phyloP scores from a whole-genome alignment of 1,140 invertebrate species.

The Andricus grossulariae region DNA sequence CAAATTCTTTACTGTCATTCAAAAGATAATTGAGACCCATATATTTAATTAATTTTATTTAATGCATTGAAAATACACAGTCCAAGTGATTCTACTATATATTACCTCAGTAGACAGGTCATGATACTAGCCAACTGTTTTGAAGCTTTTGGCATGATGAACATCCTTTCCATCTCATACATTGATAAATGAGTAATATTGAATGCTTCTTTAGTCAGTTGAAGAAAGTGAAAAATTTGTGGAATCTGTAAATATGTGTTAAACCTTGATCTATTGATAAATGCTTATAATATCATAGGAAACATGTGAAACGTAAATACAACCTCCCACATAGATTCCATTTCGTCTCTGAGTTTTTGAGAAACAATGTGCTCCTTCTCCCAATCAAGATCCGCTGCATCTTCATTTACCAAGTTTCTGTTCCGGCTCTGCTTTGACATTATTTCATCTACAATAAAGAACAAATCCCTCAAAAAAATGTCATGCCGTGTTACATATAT shows the following conservation, averaged over 20 bases:
- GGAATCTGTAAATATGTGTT: conserved; percentile 63
- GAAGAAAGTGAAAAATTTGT: conserved; percentile 79
- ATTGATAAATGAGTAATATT: conserved; percentile 76
- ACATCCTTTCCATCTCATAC: conserved; percentile 80
- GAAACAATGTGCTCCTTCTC: conserved; percentile 64
- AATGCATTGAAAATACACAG: too few relatives aligned
- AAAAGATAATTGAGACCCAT: too few relatives aligned
- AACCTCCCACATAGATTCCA: conserved; percentile 71
- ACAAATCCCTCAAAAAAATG: neutral
- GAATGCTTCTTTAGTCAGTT: conserved; percentile 74
- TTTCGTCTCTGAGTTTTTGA: conserved; percentile 57
- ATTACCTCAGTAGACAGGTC: conserved; percentile 77
- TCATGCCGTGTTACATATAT: too few relatives aligned
- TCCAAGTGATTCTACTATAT: neutral
- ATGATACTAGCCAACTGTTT: conserved; percentile 77
- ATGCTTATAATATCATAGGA: neutral
- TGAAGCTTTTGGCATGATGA: conserved; percentile 78
- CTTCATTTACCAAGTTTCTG: conserved; percentile 54
- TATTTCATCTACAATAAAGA: conserved; percentile 45
- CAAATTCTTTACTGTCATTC: too few relatives aligned
- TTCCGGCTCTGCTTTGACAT: conserved; percentile 58
- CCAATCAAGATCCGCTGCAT: conserved; percentile 51
- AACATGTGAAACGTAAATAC: conserved; percentile 18
- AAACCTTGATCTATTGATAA: neutral
- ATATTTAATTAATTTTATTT: too few relatives aligned